Base-by-base conservation (phyloP, 2,113 vertebrate genomes). In the Misgurnus mizolepis region DNA sequence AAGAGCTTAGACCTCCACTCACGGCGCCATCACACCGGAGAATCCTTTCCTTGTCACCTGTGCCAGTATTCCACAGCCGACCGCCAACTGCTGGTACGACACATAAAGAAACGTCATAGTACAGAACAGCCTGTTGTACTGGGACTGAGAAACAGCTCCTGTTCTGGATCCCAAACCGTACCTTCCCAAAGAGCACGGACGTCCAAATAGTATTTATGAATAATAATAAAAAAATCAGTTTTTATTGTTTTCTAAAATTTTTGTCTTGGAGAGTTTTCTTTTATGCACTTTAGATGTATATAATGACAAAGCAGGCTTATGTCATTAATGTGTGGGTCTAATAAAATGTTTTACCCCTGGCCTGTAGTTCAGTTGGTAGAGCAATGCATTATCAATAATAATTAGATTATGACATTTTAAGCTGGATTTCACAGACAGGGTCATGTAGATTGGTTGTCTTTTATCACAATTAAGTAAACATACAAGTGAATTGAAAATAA, bases 1-100 rank as follows among this genome's bases (percentile, higher is more conserved):
- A 94, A 92, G 85, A 93, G 92, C 80, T 78, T 95, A 88, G 93
- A 94, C 74, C 89, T 94, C 11, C 93, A 89, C 7, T 56, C 78
- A 7, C 27, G 56, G 6, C 85, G 89, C 0, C 91, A 92, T 73
- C 92, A 91, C 86, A 89, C 90, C 0, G 88, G 88, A 0, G 91
- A 93, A 79, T 85, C 76, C 6, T 92, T 94, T 81, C 85, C 86
- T 8, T 93, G 87, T 86, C 86, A 85, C 12, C 89, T 89, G 81
- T 94, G 91, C 64, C 85, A 83, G 4, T 93, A 78, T 83, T 91
- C 91, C 3, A 93, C 87, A 7, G 84, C 88, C 0, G 92, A 93
- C 80, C 90, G 90, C 1, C 89, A 93, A 49, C 88, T 92, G 45
- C 43, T 94, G 41, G 47, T 80, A 55, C 87, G 92, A 71, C 89